Base-by-base conservation (phyloP, 2,113 vertebrate species). In the Ictalurus punctatus region DNA sequence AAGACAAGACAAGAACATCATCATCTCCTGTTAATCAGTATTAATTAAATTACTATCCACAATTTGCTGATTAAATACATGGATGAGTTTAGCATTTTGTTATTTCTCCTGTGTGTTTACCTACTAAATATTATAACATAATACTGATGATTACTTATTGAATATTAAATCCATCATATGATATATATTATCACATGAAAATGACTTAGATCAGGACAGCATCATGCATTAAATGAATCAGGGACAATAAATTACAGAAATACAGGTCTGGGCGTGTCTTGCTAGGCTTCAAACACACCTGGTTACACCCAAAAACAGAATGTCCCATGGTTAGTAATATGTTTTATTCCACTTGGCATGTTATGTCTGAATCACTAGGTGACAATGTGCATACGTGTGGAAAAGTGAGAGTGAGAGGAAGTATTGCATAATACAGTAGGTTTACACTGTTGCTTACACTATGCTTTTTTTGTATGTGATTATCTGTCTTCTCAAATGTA, bases 251-350 rank as follows among this genome's bases (percentile, higher is more conserved):
- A 44, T 87, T 23, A 87, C 12, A 56, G 37, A 78, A 67, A 74
- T 54, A 52, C 40, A 71, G 37, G 82, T 76, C 59, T 85, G 63
- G 88, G 88, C 81, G 88, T 80, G 59, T 81, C 54, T 23, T 21
- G 56, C 0, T 83, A 16, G 14, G 37, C 80, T 83, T 48, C 25
- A 74, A 83, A 5, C 63, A 85, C 83, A 56, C 88, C 83, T 89
- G 58, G 83, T 71, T 44, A 80, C 83, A 59, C 88, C 88, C 61
- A 54, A 65, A 69, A 5, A 69, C 73, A 78, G 30, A 63, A 88
- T 83, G 69, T 71, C 48, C 44, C n/a, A n/a, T 85, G 30, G 19
- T 54, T 84, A 61, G 30, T 84, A 30, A 16, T 17, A 19, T 4
- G 27, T 5, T 82, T 48, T 23, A 86, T 37, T 13, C 13, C 17